Percentiles rank a stretch among this genome's conserved stretches.
Evolutionary conservation across 2,797 vertebrate genomes (phyloP).

Genomic region (Cossypha dichroa): DNA sequence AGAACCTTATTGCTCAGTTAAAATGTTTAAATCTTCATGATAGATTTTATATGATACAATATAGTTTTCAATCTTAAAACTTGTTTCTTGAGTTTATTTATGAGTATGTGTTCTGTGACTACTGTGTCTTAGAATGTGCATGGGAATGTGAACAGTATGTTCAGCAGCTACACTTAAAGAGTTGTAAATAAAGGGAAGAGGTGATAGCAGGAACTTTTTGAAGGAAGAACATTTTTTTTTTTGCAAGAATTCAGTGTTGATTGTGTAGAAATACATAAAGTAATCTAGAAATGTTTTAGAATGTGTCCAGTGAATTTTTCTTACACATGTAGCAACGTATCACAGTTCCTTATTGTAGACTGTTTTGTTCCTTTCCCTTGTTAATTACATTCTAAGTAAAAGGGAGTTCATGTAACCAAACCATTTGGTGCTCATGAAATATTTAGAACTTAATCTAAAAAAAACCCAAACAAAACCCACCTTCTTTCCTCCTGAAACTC

Average conservation of each 20-base stretch:
- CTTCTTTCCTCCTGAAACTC: neutral
- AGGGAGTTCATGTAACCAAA: neutral
- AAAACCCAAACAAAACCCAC: neutral
- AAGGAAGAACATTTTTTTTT: neutral
- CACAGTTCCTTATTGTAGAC: neutral
- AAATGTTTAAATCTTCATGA: neutral
- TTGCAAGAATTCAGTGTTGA: neutral
- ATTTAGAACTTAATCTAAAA: constrained; percentile 21
- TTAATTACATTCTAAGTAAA: neutral
- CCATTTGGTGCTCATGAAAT: neutral
- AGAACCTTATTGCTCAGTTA: neutral
- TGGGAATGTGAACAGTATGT: neutral
- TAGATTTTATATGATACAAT: neutral
- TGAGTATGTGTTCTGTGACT: neutral
- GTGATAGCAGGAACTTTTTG: neutral
- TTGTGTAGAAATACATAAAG: neutral
- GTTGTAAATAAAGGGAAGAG: neutral
- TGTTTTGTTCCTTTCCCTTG: neutral
- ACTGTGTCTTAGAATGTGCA: neutral
- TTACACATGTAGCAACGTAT: neutral
- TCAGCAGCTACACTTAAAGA: neutral
- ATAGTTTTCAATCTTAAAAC: neutral
- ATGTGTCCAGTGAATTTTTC: neutral
- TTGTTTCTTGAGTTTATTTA: neutral
- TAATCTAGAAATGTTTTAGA: neutral